Percentiles rank a stretch among this genome's conserved stretches.
phyloP scores from a whole-genome alignment of 2,113 vertebrate genomes.

The Trogon surrucura region DNA sequence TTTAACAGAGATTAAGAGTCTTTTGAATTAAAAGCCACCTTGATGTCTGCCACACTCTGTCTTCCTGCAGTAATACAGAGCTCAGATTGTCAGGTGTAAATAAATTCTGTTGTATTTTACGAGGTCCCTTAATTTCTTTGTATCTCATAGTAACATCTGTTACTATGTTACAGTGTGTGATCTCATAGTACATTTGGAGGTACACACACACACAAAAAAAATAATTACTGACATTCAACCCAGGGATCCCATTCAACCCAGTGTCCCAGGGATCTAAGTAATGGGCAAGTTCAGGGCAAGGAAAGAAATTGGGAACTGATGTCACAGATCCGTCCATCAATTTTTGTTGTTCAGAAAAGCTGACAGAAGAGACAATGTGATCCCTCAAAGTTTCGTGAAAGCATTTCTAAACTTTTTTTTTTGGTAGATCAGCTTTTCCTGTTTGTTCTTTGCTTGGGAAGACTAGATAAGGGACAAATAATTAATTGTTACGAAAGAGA shows the following conservation, averaged over 20 bases:
- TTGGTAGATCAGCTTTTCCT: not conserved
- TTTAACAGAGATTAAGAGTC: not conserved
- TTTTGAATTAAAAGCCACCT: not conserved
- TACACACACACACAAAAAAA: not conserved
- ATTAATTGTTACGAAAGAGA: not conserved
- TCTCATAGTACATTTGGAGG: not conserved
- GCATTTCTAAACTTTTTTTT: not conserved
- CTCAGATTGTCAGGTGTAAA: not conserved
- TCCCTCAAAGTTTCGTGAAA: not conserved
- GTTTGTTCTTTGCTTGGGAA: not conserved
- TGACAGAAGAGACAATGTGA: not conserved
- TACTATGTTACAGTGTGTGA: too few species aligned
- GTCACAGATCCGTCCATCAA: not conserved
- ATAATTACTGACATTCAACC: rapidly evolving
- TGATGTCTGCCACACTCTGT: not conserved
- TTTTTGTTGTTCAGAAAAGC: not conserved
- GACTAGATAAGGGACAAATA: not conserved
- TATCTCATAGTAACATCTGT: not conserved
- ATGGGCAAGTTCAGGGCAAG: not conserved
- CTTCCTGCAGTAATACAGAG: not conserved
- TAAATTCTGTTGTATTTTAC: not conserved
- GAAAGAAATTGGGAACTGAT: not conserved
- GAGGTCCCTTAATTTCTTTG: not conserved
- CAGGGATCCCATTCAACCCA: not conserved
- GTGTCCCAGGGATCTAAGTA: not conserved